Base-by-base conservation (phyloP, 35 echinoderm and acorn worm genomes). In the Eucidaris tribuloides region DNA sequence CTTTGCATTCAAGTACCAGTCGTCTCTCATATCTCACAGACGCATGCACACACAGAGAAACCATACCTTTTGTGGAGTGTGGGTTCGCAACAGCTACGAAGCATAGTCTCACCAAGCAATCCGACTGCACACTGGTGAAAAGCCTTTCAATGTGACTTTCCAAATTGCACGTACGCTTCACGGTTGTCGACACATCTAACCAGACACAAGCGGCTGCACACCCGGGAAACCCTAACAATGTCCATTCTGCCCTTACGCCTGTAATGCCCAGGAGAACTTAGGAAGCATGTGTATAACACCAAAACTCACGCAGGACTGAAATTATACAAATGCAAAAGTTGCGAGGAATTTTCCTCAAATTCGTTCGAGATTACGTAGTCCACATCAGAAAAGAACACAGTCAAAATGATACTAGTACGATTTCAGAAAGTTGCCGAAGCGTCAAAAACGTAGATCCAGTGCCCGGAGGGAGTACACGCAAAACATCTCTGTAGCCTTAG, bases 211-310 rank as follows among this genome's bases (percentile, higher is more conserved):
- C 81, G 79, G 6, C 45, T 90, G 30, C 96, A 99, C 48, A 90
- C 87, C 3, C 90, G 91, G 1, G 82, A 99, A 92, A 61, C 96
- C 96, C 0, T 99, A 90, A 54, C 89, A 99, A 45, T 99, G 96
- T 55, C 96, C 96, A 25, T 90, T 89, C 59, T 99, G 96, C 49
- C 54, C 72, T 19, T 93, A 99, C 60, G 78, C 81, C 11, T 85
- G 85, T 40, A 90, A 90, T 43, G 79, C 80, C 50, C 84, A 93
- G 34, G 89, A 93, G 43, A 99, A 99, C 36, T 44, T 99, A 78
- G 90, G 9, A 99, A 99, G 58, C 96, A 99, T 55, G 83, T 99
- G 3, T 61, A 79, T 39, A 87, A 83, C 44, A 93, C 96, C 14
- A 89, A 89, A 56, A 90, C 89, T 50, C 96, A 99, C 49, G 55